phyloP scores from a whole-genome alignment of 2,797 vertebrate genomes.

The Poecilia velifera region DNA sequence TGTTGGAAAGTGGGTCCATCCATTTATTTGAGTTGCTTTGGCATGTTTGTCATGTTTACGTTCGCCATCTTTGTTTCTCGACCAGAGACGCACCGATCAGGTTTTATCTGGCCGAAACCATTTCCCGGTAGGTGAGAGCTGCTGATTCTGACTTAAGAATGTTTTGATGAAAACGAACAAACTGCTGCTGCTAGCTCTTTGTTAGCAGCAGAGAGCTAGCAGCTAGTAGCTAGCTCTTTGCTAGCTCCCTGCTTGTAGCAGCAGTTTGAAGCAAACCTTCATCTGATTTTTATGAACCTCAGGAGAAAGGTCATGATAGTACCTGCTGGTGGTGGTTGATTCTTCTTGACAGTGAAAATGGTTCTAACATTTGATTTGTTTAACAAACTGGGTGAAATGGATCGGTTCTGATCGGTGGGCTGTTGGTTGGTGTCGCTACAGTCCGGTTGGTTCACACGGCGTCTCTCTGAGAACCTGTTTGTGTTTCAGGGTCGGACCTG shows the following conservation, averaged over 20 bases:
- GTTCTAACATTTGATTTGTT: not conserved
- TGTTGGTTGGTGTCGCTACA: not conserved
- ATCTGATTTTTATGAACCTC: not conserved
- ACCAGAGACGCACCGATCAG: not conserved
- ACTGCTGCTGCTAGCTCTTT: not conserved
- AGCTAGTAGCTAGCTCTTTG: not conserved
- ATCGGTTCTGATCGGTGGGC: not conserved
- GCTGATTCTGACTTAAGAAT: not conserved
- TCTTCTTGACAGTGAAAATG: not conserved
- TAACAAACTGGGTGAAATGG: not conserved
- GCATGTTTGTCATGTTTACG: not conserved
- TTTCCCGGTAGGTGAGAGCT: slow-evolving; percentile 1
- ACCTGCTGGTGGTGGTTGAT: not conserved
- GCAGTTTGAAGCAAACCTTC: not conserved
- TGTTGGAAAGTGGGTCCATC: not conserved
- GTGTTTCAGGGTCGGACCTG: slow-evolving; percentile 87
- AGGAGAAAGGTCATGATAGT: not conserved
- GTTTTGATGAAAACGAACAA: not conserved
- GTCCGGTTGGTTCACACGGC: not conserved
- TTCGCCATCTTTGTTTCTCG: not conserved
- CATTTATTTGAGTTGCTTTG: not conserved
- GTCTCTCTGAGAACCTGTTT: not conserved
- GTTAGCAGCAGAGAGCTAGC: too few species aligned
- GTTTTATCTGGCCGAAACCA: not conserved
- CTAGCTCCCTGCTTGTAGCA: not conserved